Base-by-base conservation (phyloP, 2,888 invertebrate genomes). In the Campoplex capitator region DNA sequence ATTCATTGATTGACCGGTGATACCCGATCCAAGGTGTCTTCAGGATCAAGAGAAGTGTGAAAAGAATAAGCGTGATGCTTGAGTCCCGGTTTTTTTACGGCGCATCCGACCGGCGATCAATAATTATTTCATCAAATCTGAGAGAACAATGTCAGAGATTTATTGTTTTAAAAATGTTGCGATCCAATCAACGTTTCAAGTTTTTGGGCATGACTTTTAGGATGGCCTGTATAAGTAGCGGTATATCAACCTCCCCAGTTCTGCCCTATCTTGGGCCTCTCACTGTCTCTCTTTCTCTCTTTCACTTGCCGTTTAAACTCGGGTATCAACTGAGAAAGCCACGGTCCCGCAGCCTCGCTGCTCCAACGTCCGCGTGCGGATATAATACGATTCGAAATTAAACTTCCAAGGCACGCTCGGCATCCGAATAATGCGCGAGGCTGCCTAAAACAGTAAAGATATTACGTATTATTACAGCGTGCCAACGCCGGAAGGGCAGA, bases 361-460 rank as follows among this genome's bases (percentile, higher is more conserved):
- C 82, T 85, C 79, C 82, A 83, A 79, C 88, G 83, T 84, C 88
- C 88, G 88, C 89, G 88, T 89, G 75, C 87, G 90, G 92, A 92
- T 92, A 92, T 93, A 92, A 92, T 92, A 92, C 93, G 91, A 93
- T 92, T 93, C 91, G 92, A 93, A 93, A 93, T 93, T 93, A 93
- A 93, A 93, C 92, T 93, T 92, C 91, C 93, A 88, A 91, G 92
- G 93, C 93, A 93, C 92, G 93, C 92, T 84, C 89, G 93, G 93
- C 92, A 93, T 93, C 91, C 93, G 91, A 92, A 92, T 93, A 92
- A 93, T 92, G 93, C 92, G 91, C 92, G 91, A 90, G 91, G 91
- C 92, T 93, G 93, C 92, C 93, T 93, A 93, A 93, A 93, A 93
- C 92, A 93, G 92, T 93, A 92, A 93, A 93, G 93, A 93, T 93